Base-by-base conservation (phyloP, 2,888 invertebrate species). In the Dendrolimus houi region DNA sequence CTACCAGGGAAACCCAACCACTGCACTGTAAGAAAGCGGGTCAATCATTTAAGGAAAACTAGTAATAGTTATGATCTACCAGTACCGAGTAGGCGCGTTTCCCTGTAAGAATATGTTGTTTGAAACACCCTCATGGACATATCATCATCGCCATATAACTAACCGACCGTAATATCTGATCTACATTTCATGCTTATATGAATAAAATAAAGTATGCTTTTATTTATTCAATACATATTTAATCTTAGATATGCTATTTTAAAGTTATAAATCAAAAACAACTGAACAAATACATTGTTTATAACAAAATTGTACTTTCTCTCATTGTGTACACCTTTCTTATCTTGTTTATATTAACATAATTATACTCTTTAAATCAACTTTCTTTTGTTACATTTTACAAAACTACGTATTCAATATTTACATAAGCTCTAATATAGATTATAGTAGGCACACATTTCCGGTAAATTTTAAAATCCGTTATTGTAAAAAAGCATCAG, bases 171-270 rank as follows among this genome's bases (percentile, higher is more conserved):
- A 71, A 64, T 72, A 67, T 64, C 62, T 81, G 85, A 65, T 68
- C 83, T 75, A 83, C 71, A 79, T 85, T 81, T 83, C 77, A 81
- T 76, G 81, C 77, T 57, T 60, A 64, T 63, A 58, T 56, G 53
- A 58, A 64, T 60, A 63, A 63, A 60, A 62, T 59, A 59, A 60
- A 64, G 62, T 61, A 58, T 54, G 56, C 54, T 6, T 12, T 10
- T 47, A 8, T 12, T 47, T 8, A 47, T 29, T 29, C 47, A 12
- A 47, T 8, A 47, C 9, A 47, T 47, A 8, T 47, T 47, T 47
- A 47, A 10, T 2, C 47, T 0, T 8, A 47, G 8, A 47, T 47
- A 47, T 47, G 8, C 12, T 47, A 47, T 47, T 47, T 29, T 29
- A 29, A 29, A 29, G 29, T 3, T 29, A 29, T 29, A 29, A 29